Evolutionary conservation across 2,797 vertebrate genomes (phyloP).

Genomic region (Oryzias sinensis): DNA sequence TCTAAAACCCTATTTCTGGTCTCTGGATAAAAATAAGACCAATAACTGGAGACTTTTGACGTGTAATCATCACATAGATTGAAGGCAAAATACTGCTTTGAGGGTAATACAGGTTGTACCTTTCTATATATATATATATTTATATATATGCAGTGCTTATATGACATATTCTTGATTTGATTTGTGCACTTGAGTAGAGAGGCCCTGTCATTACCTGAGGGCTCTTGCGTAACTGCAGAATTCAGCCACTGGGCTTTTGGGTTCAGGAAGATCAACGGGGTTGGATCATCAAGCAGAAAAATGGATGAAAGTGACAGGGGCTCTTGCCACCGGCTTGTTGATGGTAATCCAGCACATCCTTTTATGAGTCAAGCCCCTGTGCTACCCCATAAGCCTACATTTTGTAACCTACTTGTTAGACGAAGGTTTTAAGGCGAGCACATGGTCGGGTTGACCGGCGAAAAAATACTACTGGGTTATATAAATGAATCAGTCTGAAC

Average conservation of each 20-base stretch:
- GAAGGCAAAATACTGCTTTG: constrained; percentile 22
- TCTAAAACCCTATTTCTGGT: not conserved
- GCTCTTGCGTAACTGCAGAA: constrained; percentile 48
- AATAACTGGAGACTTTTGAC: not conserved
- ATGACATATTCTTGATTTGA: constrained; percentile 58
- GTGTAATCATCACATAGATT: constrained; percentile 3
- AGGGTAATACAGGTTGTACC: constrained; percentile 45
- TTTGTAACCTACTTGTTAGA: constrained; percentile 32
- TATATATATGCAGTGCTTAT: constrained; percentile 35
- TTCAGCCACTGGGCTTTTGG: constrained; percentile 48
- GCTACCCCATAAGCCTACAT: constrained; percentile 31
- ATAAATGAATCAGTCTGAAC: not conserved
- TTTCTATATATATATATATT: constrained; percentile 40
- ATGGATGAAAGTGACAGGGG: constrained; percentile 67
- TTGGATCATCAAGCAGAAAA: constrained; percentile 65
- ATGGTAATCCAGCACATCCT: constrained; percentile 47
- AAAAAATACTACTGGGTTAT: not conserved
- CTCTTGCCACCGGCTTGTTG: constrained; percentile 42
- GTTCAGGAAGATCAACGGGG: constrained; percentile 58
- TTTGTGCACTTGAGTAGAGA: constrained; percentile 63
- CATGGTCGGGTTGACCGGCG: not conserved
- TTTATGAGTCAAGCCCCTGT: constrained; percentile 33
- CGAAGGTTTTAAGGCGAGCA: not conserved
- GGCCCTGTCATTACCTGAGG: constrained; percentile 52
- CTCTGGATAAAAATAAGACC: constrained; percentile 8